Conservation (phyloP, 2,113 vertebrate species). For the Ptilorrhoa leucosticta region DNA sequence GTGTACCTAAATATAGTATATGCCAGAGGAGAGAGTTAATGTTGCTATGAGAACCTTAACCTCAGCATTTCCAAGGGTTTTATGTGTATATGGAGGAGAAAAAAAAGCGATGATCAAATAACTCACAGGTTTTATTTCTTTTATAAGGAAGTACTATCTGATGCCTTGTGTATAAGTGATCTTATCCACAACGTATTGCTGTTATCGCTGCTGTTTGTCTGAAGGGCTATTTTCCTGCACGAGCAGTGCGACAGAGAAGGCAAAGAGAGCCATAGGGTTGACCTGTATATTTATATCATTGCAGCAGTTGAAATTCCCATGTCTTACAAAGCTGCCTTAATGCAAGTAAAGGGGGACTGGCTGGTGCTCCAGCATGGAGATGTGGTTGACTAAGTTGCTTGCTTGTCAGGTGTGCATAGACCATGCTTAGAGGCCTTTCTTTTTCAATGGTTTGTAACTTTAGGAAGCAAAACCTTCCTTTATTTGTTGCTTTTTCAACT, state of each 20-base stretch:
- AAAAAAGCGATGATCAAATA: neutral
- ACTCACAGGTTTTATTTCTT: neutral
- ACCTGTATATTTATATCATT: constrained; percentile 24
- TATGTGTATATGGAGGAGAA: neutral
- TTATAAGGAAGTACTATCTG: neutral
- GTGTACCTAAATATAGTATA: constrained; percentile 54
- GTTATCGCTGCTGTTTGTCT: neutral
- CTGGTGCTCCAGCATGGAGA: neutral
- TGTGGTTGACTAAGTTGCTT: neutral
- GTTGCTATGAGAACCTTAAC: constrained; percentile 67
- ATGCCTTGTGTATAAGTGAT: neutral
- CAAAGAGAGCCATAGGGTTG: neutral
- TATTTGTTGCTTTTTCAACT: neutral
- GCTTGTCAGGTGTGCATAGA: neutral
- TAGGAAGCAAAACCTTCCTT: neutral
- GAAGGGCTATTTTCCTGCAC: neutral
- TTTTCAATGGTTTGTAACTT: neutral
- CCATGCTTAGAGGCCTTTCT: neutral
- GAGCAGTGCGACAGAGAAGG: neutral
- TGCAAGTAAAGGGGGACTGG: neutral
- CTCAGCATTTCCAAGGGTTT: constrained; percentile 39
- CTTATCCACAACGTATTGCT: neutral
- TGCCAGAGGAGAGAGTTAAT: constrained; percentile 53
- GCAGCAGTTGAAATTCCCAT: neutral
- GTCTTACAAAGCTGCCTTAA: neutral